Conservation (phyloP, 2,113 vertebrate species). For the Equus przewalskii region DNA sequence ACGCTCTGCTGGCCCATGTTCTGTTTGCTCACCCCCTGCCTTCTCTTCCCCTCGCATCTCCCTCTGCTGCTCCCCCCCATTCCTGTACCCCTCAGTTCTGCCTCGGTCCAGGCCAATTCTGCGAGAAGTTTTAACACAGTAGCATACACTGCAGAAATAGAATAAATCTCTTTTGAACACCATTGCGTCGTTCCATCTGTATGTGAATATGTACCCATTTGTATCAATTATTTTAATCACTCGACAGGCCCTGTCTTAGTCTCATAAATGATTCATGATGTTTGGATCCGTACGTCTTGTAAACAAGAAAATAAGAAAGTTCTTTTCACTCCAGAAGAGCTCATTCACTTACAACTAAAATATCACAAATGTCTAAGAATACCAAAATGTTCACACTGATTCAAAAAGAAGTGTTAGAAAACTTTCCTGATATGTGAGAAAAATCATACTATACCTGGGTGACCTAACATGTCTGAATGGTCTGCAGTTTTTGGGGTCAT, state of each 20-base stretch:
- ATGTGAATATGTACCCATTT: background rate
- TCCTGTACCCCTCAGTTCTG: background rate
- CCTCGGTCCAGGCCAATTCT: background rate
- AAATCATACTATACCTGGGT: background rate
- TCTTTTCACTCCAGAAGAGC: background rate
- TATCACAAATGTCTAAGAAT: conserved; percentile 41
- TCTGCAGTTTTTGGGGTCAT: background rate
- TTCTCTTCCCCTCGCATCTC: background rate
- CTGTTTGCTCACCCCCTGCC: background rate
- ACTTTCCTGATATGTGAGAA: conserved; percentile 56
- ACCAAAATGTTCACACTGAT: conserved; percentile 52
- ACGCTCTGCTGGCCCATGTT: background rate
- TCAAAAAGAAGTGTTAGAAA: conserved; percentile 68
- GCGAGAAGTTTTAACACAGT: background rate
- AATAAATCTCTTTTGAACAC: background rate
- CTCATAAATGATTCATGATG: background rate
- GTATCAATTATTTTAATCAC: background rate
- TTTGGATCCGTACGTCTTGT: background rate
- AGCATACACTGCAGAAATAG: background rate
- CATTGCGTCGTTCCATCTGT: background rate
- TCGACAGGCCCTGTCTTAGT: background rate
- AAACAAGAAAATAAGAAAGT: conserved; percentile 62
- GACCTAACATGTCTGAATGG: background rate
- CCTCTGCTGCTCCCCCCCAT: background rate
- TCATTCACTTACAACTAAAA: conserved; percentile 62